phyloP scores from a whole-genome alignment of 1,140 invertebrate species.

The Drosophila sechellia region DNA sequence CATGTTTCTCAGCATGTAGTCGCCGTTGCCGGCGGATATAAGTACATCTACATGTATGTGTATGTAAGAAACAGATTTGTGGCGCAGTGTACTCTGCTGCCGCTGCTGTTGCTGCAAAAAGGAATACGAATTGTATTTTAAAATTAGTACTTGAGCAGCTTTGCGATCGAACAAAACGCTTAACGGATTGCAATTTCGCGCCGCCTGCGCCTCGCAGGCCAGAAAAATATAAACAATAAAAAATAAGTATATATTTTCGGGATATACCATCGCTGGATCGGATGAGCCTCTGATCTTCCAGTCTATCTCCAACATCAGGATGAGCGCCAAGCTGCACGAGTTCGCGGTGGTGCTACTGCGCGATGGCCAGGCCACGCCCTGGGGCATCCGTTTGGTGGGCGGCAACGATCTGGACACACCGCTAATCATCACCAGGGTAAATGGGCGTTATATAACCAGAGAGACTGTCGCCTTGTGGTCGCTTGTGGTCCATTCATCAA shows the following conservation, averaged over 20 bases:
- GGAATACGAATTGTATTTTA: slow-evolving; percentile 81
- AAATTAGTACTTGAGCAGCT: slow-evolving; percentile 84
- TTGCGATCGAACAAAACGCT: slow-evolving; percentile 83
- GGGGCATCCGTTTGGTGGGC: slow-evolving; percentile 96
- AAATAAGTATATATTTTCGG: slow-evolving; percentile 20
- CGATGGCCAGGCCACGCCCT: slow-evolving; percentile 90
- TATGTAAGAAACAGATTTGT: slow-evolving; percentile 47
- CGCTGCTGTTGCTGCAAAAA: slow-evolving; percentile 64
- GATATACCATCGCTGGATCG: slow-evolving; percentile 14
- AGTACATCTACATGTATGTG: slow-evolving; percentile 10
- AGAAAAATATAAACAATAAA: slow-evolving; percentile 56
- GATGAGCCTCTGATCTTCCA: slow-evolving; percentile 10
- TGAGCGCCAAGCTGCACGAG: slow-evolving; percentile 88
- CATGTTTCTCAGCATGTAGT: slow-evolving; percentile 74
- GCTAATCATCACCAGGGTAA: slow-evolving; percentile 94
- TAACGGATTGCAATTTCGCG: slow-evolving; percentile 61
- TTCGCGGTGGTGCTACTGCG: slow-evolving; percentile 91
- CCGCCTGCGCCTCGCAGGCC: slow-evolving; percentile 60
- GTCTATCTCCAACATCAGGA: slow-evolving; percentile 32
- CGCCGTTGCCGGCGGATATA: slow-evolving; percentile 32
- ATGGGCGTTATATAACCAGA: slow-evolving; percentile 63
- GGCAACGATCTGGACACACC: slow-evolving; percentile 95
- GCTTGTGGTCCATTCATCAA: slow-evolving; percentile 58
- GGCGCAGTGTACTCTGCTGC: slow-evolving; percentile 64
- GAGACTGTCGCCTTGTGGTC: slow-evolving; percentile 51